Base-by-base conservation (phyloP, 2,113 vertebrate genomes). In the Naja naja region DNA sequence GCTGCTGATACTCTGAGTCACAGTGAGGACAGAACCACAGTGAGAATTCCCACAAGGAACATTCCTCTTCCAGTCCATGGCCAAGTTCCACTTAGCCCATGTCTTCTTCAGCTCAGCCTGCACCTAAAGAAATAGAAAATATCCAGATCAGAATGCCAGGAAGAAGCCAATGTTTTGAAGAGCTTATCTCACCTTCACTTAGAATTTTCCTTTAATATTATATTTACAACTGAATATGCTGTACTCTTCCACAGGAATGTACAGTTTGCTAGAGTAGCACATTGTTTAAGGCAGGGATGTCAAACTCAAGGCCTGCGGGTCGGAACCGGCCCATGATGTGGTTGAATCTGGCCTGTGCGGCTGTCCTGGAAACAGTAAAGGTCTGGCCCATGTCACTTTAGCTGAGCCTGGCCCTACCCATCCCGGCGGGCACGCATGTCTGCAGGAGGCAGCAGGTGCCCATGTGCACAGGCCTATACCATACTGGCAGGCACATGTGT, bases 21-120 rank as follows among this genome's bases (percentile, higher is more conserved):
- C 88, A 12, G 98, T 98, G 12, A 98, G 97, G 43, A 98, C 98
- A 0, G 98, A 98, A 93, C 98, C 98, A 4, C 98, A 98, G 18
- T 97, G 97, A 92, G 98, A 98, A 60, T 97, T 97, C 27, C 98
- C 97, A 43, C 98, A 98, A 0, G 98, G 96, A 25, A 98, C 97
- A 0, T 97, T 96, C 52, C 96, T 98, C 64, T 98, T 98, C 98
- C 98, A 99, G 95, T 98, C 98, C 3, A 98, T 92, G 0, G 98
- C 97, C 49, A 98, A 95, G 92, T 97, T 98, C 98, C 98, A 99
- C 34, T 98, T 97, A 0, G 97, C 98, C 98, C 98, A 99, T 4
- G 97, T 97, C 96, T 99, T 99, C 96, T 98, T 98, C 85, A 99
- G 98, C 96, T 99, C 98, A 1, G 98, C 96, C 96, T 99, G 98